These are phyloP conservation scores for Chaetophractus vellerosus DNA, from an alignment of 2,797 vertebrate genomes.

Conservation along the genomic window DNA sequence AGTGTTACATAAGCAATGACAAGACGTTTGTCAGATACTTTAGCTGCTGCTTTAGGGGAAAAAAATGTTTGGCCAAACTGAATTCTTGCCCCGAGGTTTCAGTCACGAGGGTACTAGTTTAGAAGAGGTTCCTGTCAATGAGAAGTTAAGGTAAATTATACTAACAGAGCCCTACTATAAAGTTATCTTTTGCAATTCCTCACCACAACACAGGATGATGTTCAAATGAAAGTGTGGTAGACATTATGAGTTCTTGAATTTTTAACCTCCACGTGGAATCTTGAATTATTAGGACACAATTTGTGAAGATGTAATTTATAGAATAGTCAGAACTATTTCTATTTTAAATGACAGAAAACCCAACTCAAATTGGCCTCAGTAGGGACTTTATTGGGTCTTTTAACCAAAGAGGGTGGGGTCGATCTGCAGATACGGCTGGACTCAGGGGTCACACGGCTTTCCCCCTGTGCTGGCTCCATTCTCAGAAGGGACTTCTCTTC, in stretches of 20 bases:
- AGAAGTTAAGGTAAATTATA: constrained; percentile 19
- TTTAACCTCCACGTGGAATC: not conserved
- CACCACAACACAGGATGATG: not conserved
- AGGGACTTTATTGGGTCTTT: not conserved
- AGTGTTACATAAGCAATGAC: constrained; percentile 45
- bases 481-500: not conserved
- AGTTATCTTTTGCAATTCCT: not conserved
- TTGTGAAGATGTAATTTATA: not conserved
- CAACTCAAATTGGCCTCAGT: not conserved
- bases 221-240: not conserved
- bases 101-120: not conserved
- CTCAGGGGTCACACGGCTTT: not conserved
- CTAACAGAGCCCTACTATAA: not conserved
- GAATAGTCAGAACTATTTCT: not conserved
- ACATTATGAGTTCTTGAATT: not conserved
- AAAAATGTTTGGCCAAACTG: constrained; percentile 20
- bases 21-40: not conserved
- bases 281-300: not conserved
- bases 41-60: not conserved
- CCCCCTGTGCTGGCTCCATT: not conserved
- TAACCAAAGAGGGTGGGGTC: rapidly evolving
- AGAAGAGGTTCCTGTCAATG: not conserved
- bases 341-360: not conserved
- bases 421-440: not conserved
- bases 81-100: constrained; percentile 27